Evolutionary conservation across 2,888 invertebrate genomes (phyloP), one percentile per base, ranked within the genome.

Genomic region (Microctonus aethiopoides): DNA sequence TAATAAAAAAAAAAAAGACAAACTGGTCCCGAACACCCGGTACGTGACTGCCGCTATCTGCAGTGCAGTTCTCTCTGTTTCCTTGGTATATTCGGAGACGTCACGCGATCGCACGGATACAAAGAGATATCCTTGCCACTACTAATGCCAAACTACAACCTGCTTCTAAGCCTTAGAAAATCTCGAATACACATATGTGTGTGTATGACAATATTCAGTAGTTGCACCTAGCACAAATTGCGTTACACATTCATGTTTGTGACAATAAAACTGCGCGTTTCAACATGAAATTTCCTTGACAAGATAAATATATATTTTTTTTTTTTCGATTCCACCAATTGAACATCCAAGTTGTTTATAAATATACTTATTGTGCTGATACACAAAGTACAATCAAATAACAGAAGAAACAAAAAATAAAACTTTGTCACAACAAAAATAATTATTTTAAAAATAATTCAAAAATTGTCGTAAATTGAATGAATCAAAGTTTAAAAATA

Each of bases 61-160:
- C 76, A 76, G 61, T 75, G 72, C 74, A 75, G 75, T 71, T 72
- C 70, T 75, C 68, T 62, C 69, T 39, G 39, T 46, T 46, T 16
- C 46, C 7, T 46, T 46, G 16, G 16, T 46, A 20, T 60, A 56
- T 52, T 29, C 57, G 69, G 62, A 71, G 59, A 56, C 71, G 72
- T 73, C 76, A 76, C 76, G 76, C 76, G 74, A 76, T 74, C 72
- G 66, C 64, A 70, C 60, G 67, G 70, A 72, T 73, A 71, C 73
- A 71, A 74, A 74, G 72, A 74, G 73, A 72, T 76, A 72, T 68
- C 66, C 72, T 71, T 41, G 62, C 65, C 66, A 20, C 16, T 16
- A 46, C 46, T 4, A 46, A 16, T 46, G 16, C 46, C 68, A 63
- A 71, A 74, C 65, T 22, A 22, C 41, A 29, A 16, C 7, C 57